Evolutionary conservation across 2,113 vertebrate species (phyloP).

Genomic region (Cricetomys ansorgei): DNA sequence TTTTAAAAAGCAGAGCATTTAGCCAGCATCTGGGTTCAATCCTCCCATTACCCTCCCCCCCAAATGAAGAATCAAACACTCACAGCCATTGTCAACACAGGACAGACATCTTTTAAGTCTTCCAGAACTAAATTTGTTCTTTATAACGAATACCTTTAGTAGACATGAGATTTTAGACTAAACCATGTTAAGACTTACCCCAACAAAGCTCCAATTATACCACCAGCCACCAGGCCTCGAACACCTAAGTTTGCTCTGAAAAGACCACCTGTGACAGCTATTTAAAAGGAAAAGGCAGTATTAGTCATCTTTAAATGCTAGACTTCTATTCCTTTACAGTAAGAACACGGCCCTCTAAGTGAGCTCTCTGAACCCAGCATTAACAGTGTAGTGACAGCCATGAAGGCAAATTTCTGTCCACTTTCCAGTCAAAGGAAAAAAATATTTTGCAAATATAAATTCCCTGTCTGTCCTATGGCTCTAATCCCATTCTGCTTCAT

Average conservation of each 20-base stretch:
- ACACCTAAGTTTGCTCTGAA: slow-evolving; percentile 94
- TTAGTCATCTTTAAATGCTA: slow-evolving; percentile 43
- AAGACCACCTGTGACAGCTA: slow-evolving; percentile 92
- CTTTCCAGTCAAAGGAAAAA: slow-evolving; percentile 7
- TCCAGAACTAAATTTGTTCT: slow-evolving; percentile 26
- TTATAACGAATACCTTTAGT: slow-evolving; percentile 14
- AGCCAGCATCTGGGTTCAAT: background rate
- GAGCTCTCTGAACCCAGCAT: background rate
- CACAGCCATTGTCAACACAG: background rate
- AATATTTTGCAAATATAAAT: background rate
- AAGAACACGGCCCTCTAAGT: background rate
- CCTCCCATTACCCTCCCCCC: background rate
- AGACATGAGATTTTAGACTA: slow-evolving; percentile 21
- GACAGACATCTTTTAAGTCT: background rate
- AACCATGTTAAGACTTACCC: slow-evolving; percentile 88
- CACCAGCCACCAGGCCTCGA: slow-evolving; percentile 88
- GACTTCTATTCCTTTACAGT: slow-evolving; percentile 35
- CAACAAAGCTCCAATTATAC: slow-evolving; percentile 88
- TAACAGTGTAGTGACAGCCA: background rate
- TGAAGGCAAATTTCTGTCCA: background rate
- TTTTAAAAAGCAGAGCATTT: background rate
- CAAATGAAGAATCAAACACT: background rate
- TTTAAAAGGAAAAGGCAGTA: slow-evolving; percentile 53
- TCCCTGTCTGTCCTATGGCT: background rate
- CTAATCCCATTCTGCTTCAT: background rate